Conservation (phyloP, 2,888 invertebrate genomes). For the Augiades crinisus region DNA sequence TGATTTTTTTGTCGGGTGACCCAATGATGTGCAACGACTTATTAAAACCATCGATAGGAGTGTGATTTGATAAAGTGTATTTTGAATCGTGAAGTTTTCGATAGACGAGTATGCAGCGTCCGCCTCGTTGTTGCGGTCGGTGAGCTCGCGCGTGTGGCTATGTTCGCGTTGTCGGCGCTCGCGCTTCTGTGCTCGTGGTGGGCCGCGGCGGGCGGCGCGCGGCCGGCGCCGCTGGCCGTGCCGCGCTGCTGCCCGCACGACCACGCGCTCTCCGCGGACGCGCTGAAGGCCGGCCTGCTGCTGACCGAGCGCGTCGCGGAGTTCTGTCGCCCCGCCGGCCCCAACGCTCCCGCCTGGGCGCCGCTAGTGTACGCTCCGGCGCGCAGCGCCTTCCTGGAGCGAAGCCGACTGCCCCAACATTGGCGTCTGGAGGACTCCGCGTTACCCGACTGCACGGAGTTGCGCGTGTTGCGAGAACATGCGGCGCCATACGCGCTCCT, state of each 20-base stretch:
- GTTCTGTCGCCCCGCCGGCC: conserved; percentile 39
- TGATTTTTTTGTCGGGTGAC: conserved; percentile 28
- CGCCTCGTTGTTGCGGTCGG: conserved; percentile 37
- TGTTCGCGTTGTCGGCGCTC: conserved; percentile 35
- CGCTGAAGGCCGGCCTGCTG: conserved; percentile 75
- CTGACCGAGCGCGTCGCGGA: conserved; percentile 57
- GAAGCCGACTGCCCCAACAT: conserved; percentile 65
- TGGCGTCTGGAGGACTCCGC: conserved; percentile 68
- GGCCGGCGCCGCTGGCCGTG: conserved; percentile 48
- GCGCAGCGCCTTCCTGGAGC: conserved; percentile 56
- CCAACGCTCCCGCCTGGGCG: conserved; percentile 64
- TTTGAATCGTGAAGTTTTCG: conserved; percentile 9
- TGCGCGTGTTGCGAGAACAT: conserved; percentile 60
- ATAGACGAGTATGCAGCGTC: conserved; percentile 30
- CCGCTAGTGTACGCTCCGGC: conserved; percentile 82
- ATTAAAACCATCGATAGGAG: neutral
- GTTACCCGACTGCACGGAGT: conserved; percentile 53
- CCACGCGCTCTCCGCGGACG: conserved; percentile 41
- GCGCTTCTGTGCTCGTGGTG: conserved; percentile 33
- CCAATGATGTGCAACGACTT: conserved; percentile 1
- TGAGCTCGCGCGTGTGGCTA: conserved; percentile 37
- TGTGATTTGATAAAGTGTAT: neutral
- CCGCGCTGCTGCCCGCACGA: conserved; percentile 55
- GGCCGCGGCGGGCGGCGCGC: conserved; percentile 42
- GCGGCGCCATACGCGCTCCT: conserved; percentile 75